These are phyloP conservation scores for rat (Rattus norvegicus) DNA, from an alignment of 2,113 vertebrate genomes.

Conservation along the genomic window GRCr8 NC_086039.1:109321001-109321500, in stretches of 20 bases:
- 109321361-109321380: not conserved
- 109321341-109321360: not conserved
- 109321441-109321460: not conserved
- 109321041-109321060: not conserved
- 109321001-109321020: not conserved
- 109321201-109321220: not conserved
- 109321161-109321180: not conserved
- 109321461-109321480: not conserved
- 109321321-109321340: not conserved
- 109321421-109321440: not conserved
- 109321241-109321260: not conserved
- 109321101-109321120: not conserved
- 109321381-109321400: not conserved
- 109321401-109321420: not conserved
- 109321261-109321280: not conserved
- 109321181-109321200: not conserved
- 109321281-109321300: not conserved
- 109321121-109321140: not conserved
- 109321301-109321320: not conserved
- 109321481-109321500: not conserved
- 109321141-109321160: not conserved
- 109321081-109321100: not conserved
- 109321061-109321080: conserved; percentile 24
- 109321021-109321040: not conserved
- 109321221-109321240: not conserved